These are phyloP conservation scores for Syndactyla subalaris DNA, from an alignment of 2,797 vertebrate species.

Conservation along the genomic window DNA sequence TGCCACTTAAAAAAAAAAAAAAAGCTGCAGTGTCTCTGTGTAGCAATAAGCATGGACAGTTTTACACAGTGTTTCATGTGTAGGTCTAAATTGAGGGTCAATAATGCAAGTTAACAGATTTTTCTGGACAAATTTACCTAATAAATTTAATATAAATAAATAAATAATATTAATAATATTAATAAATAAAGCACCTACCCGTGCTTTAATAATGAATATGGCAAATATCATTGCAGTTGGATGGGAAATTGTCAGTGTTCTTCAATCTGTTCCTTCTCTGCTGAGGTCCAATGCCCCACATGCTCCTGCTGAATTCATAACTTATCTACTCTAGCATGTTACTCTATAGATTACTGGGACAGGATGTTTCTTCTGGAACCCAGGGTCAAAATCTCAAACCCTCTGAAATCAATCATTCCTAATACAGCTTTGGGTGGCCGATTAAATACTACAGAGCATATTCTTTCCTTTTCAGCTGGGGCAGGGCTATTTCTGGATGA, in stretches of 20 bases:
- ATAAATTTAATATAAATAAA: no score
- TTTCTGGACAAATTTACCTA: neutral
- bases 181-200: no score
- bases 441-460: neutral
- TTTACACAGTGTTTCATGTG: neutral
- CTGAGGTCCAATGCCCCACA: neutral
- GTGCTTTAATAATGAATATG: neutral
- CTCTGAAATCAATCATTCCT: neutral
- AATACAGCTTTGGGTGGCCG: neutral
- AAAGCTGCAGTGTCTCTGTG: neutral
- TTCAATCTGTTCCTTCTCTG: neutral
- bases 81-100: neutral
- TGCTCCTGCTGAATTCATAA: neutral
- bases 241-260: neutral
- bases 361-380: neutral
- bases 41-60: neutral
- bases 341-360: neutral
- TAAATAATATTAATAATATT: no score
- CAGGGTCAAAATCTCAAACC: neutral
- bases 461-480: neutral
- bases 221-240: neutral
- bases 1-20: neutral
- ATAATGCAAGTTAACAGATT: neutral
- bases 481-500: neutral
- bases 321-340: accelerated